Conservation (phyloP, 2,113 vertebrate species). For the Plotosus lineatus region DNA sequence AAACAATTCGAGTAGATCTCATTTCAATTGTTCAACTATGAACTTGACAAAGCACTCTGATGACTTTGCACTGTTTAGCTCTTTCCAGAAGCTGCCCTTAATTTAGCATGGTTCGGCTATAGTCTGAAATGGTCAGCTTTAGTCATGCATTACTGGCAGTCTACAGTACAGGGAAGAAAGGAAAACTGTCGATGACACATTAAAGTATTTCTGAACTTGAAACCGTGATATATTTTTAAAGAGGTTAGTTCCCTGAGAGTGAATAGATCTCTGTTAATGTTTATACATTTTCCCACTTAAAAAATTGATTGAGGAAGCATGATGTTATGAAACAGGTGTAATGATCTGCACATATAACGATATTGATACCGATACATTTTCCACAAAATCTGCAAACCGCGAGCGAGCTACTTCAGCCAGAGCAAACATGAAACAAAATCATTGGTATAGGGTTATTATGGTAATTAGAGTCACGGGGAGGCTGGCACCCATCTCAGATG, state of each 20-base stretch:
- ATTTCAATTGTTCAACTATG: background rate
- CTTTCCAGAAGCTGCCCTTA: constrained; percentile 13
- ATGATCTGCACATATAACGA: background rate
- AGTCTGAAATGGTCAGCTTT: background rate
- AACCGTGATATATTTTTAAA: background rate
- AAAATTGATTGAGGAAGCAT: background rate
- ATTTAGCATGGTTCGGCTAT: background rate
- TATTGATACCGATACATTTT: background rate
- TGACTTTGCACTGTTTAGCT: background rate
- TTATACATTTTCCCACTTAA: background rate
- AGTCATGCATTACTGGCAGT: background rate
- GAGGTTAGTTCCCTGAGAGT: background rate
- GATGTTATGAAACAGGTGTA: background rate
- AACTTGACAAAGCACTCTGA: background rate
- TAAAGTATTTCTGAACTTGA: background rate
- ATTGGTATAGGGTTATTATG: too few species aligned
- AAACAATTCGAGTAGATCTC: background rate
- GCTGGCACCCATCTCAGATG: too few species aligned
- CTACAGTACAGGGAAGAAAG: background rate
- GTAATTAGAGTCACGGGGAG: too few species aligned
- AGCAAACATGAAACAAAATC: background rate
- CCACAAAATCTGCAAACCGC: background rate
- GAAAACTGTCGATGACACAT: background rate
- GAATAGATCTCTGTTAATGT: background rate
- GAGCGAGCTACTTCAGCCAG: background rate